Conservation (phyloP, 1,140 invertebrate genomes). For the Procambarus clarkii region DNA sequence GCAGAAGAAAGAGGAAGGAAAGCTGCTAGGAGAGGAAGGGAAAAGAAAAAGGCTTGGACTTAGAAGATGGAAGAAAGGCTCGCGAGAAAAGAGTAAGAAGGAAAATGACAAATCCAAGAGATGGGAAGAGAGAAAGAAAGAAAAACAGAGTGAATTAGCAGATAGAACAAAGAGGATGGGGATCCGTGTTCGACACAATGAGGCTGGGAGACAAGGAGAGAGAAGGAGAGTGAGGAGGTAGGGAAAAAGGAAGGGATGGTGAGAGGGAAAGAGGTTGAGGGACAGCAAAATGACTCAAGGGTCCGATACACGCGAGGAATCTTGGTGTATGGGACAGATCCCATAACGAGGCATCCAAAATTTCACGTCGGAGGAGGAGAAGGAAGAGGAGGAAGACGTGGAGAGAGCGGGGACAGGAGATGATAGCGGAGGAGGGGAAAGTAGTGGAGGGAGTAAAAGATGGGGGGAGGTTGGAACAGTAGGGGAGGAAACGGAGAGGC, state of each 20-base stretch:
- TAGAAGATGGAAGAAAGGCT: too few relatives aligned
- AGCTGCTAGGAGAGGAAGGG: not conserved
- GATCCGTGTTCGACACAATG: too few relatives aligned
- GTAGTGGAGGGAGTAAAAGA: not conserved
- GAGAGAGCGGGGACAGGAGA: too few relatives aligned
- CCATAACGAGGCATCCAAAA: not conserved
- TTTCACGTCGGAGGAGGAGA: not conserved
- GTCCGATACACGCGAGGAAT: constrained; percentile 5
- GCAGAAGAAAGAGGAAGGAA: not conserved
- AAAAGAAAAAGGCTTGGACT: not conserved
- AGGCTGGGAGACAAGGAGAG: not conserved
- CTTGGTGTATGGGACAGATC: not conserved
- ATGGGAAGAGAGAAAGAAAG: constrained; percentile 20
- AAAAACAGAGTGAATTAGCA: constrained; percentile 21
- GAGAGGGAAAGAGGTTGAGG: not conserved
- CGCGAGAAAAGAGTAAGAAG: too few relatives aligned
- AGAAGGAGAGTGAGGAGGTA: not conserved
- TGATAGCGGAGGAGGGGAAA: too few relatives aligned
- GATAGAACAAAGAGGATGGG: too few relatives aligned
- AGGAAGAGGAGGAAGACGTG: not conserved
- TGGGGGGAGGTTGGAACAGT: not conserved
- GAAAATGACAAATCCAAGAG: not conserved
- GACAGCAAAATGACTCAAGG: not conserved
- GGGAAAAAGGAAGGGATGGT: not conserved
- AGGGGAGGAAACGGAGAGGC: too few relatives aligned